These are phyloP conservation scores for Spilosoma lubricipeda DNA, from an alignment of 2,888 invertebrate genomes.

Conservation along the genomic window DNA sequence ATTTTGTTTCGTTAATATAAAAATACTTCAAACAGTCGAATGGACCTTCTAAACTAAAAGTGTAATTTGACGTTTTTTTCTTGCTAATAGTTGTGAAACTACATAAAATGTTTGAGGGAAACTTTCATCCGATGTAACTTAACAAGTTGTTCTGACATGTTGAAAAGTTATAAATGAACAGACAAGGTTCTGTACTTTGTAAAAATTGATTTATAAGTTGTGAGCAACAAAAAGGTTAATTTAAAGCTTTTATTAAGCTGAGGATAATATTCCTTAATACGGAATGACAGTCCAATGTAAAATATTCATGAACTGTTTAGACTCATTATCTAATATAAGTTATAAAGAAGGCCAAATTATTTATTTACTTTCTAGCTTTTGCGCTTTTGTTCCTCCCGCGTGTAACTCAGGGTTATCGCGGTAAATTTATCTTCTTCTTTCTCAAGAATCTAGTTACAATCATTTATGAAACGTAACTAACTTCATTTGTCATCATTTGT, in stretches of 20 bases:
- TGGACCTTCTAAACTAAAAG: not conserved
- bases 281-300: not conserved
- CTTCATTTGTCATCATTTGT: too few species aligned
- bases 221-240: slow-evolving; percentile 24
- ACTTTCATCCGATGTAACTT: slow-evolving; percentile 48
- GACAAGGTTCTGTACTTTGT: slow-evolving; percentile 37
- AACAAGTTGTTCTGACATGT: slow-evolving; percentile 33
- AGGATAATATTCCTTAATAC: not conserved
- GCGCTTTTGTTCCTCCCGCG: too few species aligned
- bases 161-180: slow-evolving; percentile 39
- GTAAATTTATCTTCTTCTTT: too few species aligned
- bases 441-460: too few species aligned
- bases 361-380: too few species aligned
- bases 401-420: too few species aligned
- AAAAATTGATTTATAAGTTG: slow-evolving; percentile 14
- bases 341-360: too few species aligned
- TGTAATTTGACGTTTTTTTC: not conserved
- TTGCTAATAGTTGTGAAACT: slow-evolving; percentile 20
- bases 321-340: too few species aligned
- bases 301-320: not conserved
- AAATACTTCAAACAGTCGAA: not conserved
- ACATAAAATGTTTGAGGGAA: slow-evolving; percentile 39
- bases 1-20: not conserved
- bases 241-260: slow-evolving; percentile 18
- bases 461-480: too few species aligned